A percentile compares a stretch with the other conserved stretches of the same genome.
These are phyloP conservation scores for Gambusia holbrooki DNA, from an alignment of 2,113 vertebrate species.

Conservation along the genomic window DNA sequence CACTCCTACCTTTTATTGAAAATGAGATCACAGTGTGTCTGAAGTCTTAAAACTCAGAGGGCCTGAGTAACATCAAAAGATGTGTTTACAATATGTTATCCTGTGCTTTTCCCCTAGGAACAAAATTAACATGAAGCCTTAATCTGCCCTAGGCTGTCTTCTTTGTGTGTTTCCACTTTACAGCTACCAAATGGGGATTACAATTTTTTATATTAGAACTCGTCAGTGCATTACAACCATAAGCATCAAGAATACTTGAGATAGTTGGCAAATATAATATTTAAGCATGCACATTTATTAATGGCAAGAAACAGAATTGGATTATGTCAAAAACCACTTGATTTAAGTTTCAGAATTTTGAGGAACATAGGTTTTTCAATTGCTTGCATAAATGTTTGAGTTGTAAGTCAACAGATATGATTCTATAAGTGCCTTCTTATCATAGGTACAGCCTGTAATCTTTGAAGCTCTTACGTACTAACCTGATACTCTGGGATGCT, in stretches of 20 bases:
- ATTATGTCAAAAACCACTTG: neutral
- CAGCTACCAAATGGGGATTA: no score
- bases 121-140: neutral
- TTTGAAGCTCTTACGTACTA: neutral
- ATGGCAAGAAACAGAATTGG: neutral
- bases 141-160: neutral
- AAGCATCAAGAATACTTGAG: no score
- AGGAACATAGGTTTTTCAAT: neutral
- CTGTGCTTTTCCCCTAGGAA: neutral
- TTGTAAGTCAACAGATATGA: neutral
- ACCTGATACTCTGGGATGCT: constrained; percentile 94
- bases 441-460: neutral
- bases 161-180: neutral
- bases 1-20: neutral
- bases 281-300: no score
- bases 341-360: neutral
- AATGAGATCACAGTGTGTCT: neutral
- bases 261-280: no score
- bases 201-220: no score
- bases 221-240: no score
- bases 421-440: neutral
- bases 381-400: neutral
- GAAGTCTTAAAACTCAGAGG: neutral
- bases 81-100: neutral
- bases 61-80: neutral